Base-by-base conservation (phyloP, 2,888 invertebrate species). In the Sepiola atlantica region DNA sequence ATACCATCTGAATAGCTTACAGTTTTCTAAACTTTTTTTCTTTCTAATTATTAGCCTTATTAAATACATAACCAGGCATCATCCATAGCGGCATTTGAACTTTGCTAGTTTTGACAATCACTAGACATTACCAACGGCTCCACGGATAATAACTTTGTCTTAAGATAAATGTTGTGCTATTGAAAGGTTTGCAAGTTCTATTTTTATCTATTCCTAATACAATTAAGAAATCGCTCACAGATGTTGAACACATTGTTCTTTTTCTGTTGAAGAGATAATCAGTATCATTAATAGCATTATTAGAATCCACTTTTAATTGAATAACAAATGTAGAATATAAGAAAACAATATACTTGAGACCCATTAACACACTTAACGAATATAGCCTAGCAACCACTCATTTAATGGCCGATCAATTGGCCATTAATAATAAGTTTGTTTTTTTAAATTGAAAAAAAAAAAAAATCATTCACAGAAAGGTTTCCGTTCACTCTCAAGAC, bases 381-480 rank as follows among this genome's bases (percentile, higher is more conserved):
- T 77, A 77, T 77, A 77, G 18, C 77, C 77, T 14, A 77, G 16
- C 77, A 77, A 28, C 77, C n/a, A 77, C n/a, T 77, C n/a, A n/a
- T 77, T n/a, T 77, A 77, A 77, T 77, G 77, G n/a, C n/a, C 28
- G 10, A 77, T 28, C n/a, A 77, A 77, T n/a, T 77, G n/a, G 77
- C n/a, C 28, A 77, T 77, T 77, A 77, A 77, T 77, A 14, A n/a
- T n/a, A n/a, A n/a, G n/a, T n/a, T n/a, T n/a, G n/a, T n/a, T n/a
- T n/a, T n/a, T n/a, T n/a, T n/a, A n/a, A n/a, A n/a, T n/a, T n/a
- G n/a, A n/a, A n/a, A n/a, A n/a, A n/a, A n/a, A n/a, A n/a, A n/a
- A 77, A 77, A 77, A 77, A 77, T 77, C n/a, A 77, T 77, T 77
- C 77, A 77, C n/a, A 77, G 14, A n/a, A n/a, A n/a, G n/a, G n/a